Evolutionary conservation across 2,888 invertebrate species (phyloP).

Genomic region (Mesopsocus fuscifrons): DNA sequence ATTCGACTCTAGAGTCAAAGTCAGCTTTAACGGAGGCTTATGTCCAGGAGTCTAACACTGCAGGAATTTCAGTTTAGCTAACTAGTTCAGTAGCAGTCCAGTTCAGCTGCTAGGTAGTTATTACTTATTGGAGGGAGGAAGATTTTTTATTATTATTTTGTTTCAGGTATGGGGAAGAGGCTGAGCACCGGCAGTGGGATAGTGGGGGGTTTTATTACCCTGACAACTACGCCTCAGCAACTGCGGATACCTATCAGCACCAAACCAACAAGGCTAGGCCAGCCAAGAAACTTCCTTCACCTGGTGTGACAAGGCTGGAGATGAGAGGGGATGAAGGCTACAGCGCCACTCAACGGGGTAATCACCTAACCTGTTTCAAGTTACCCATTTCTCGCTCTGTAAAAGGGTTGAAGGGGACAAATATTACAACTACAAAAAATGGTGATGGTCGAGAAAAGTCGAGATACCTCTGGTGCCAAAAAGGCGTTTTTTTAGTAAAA

Average conservation of each 20-base stretch:
- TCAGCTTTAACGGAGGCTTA: too few relatives aligned
- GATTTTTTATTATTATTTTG: background rate
- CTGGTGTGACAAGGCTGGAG: background rate
- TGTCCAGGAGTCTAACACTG: too few relatives aligned
- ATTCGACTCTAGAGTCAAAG: background rate
- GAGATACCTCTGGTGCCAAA: too few relatives aligned
- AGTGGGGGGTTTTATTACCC: slow-evolving; percentile 36
- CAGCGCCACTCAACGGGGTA: slow-evolving; percentile 3
- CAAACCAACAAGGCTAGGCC: slow-evolving; percentile 12
- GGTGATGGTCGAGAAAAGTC: too few relatives aligned
- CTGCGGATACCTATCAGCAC: slow-evolving; percentile 12
- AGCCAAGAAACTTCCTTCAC: slow-evolving; percentile 18
- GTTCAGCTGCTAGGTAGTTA: too few relatives aligned
- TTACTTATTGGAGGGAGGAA: background rate
- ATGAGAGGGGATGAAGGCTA: background rate
- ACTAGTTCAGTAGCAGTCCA: too few relatives aligned
- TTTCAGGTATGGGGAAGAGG: slow-evolving; percentile 35
- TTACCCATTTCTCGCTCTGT: slow-evolving; percentile 20
- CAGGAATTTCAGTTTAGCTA: too few relatives aligned
- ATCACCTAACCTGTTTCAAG: slow-evolving; percentile 16
- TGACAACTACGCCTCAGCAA: slow-evolving; percentile 23
- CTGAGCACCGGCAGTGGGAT: slow-evolving; percentile 55
- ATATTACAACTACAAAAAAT: too few relatives aligned
- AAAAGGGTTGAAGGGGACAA: slow-evolving; percentile 21
- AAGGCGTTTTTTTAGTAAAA: too few relatives aligned